These are phyloP conservation scores for Salticus scenicus DNA, from an alignment of 2,888 invertebrate species.

Conservation along the genomic window DNA sequence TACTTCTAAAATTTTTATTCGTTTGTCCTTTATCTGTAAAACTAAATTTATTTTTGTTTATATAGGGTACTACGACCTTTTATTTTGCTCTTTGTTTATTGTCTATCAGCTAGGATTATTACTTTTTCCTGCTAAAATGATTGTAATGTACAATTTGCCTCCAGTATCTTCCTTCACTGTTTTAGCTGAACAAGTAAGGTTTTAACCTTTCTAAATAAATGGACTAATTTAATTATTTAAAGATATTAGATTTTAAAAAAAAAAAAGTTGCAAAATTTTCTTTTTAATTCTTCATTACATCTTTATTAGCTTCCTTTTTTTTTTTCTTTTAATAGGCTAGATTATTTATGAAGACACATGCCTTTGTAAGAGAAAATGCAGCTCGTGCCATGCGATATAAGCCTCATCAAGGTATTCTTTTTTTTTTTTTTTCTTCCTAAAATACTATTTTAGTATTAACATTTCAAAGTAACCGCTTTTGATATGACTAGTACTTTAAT, in stretches of 20 bases:
- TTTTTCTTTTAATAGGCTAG: constrained; percentile 79
- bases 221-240: background rate
- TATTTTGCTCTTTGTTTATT: constrained; percentile 41
- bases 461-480: too few relatives aligned
- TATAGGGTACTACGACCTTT: constrained; percentile 74
- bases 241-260: too few relatives aligned
- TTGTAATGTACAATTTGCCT: constrained; percentile 47
- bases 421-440: background rate
- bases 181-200: constrained; percentile 60
- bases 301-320: too few relatives aligned
- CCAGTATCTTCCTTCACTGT: constrained; percentile 65
- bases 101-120: constrained; percentile 38
- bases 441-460: background rate
- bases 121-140: constrained; percentile 33
- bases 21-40: too few relatives aligned
- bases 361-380: constrained; percentile 85
- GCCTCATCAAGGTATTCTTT: constrained; percentile 74
- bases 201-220: too few relatives aligned
- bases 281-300: too few relatives aligned
- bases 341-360: constrained; percentile 90
- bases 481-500: too few relatives aligned
- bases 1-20: background rate
- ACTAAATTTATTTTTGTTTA: background rate
- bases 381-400: constrained; percentile 80
- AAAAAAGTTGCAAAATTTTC: too few relatives aligned